These are phyloP conservation scores for Chelidonichthys spinosus DNA, from an alignment of 2,797 vertebrate genomes.

Conservation along the genomic window DNA sequence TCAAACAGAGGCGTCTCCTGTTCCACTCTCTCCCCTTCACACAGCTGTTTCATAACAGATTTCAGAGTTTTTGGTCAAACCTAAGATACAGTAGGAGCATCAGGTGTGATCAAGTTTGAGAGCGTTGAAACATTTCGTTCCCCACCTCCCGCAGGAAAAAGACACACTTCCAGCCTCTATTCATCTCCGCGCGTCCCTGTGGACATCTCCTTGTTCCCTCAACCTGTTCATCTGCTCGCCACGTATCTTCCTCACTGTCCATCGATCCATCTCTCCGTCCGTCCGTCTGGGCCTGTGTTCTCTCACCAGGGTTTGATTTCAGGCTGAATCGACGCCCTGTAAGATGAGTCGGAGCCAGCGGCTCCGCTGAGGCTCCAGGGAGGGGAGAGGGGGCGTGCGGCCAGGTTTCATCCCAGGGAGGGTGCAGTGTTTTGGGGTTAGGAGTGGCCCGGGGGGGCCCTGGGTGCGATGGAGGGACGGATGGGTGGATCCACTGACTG, in stretches of 20 bases:
- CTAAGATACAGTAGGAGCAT: constrained; percentile 11
- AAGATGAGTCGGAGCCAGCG: constrained; percentile 83
- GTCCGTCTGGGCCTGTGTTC: constrained; percentile 69
- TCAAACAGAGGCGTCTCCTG: constrained; percentile 58
- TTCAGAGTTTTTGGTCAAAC: constrained; percentile 52
- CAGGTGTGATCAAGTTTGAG: constrained; percentile 33
- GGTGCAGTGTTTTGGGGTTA: constrained; percentile 75
- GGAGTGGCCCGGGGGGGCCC: constrained; percentile 72
- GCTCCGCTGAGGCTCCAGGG: constrained; percentile 74
- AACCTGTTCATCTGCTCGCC: constrained; percentile 46
- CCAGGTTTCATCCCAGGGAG: constrained; percentile 80
- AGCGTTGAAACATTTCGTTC: constrained; percentile 28
- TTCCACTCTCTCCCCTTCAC: constrained; percentile 54
- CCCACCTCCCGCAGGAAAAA: constrained; percentile 50
- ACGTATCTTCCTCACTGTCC: constrained; percentile 52
- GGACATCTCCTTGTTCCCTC: constrained; percentile 61
- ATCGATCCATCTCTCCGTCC: constrained; percentile 64
- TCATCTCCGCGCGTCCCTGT: constrained; percentile 54
- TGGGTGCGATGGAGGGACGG: constrained; percentile 69
- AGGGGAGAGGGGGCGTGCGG: constrained; percentile 68
- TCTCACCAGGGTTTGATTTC: constrained; percentile 84
- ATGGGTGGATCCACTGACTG: constrained; percentile 81
- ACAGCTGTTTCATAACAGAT: constrained; percentile 55
- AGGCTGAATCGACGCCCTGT: constrained; percentile 82
- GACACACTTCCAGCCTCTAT: constrained; percentile 67